A percentile compares a stretch with the other conserved stretches of the same genome.
These are phyloP conservation scores for Boloria selene DNA, from an alignment of 2,888 invertebrate species.

Conservation along the genomic window DNA sequence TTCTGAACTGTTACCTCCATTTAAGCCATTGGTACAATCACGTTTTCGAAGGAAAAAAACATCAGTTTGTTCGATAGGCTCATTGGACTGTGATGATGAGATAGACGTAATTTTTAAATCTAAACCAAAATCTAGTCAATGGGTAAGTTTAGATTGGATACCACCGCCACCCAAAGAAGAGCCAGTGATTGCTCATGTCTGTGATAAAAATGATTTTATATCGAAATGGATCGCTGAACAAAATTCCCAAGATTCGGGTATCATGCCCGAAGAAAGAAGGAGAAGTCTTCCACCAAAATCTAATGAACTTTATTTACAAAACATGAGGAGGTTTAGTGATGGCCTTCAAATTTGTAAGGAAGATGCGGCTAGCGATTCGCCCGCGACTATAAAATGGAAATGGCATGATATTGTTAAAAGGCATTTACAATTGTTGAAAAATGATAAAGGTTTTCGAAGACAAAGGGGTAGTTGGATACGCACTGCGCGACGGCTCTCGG, in stretches of 20 bases:
- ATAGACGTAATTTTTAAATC: conserved; percentile 81
- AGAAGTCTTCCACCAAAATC: conserved; percentile 79
- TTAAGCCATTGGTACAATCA: conserved; percentile 65
- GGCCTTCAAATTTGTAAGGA: conserved; percentile 79
- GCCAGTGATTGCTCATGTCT: conserved; percentile 76
- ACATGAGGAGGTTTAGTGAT: conserved; percentile 78
- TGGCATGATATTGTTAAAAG: conserved; percentile 80
- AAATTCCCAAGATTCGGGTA: conserved; percentile 70
- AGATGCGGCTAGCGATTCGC: conserved; percentile 78
- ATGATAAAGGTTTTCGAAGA: conserved; percentile 73
- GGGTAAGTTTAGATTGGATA: conserved; percentile 82
- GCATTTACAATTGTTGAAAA: conserved; percentile 74
- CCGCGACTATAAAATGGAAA: conserved; percentile 77
- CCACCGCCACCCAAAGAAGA: conserved; percentile 77
- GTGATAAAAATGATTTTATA: conserved; percentile 81
- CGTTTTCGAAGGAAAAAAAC: conserved; percentile 77
- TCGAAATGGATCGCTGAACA: conserved; percentile 81
- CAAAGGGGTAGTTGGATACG: conserved; percentile 78
- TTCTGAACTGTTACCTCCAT: conserved; percentile 62
- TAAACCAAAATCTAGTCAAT: conserved; percentile 82
- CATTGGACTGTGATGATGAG: conserved; percentile 79
- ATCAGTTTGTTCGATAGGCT: conserved; percentile 79
- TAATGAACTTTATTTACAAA: conserved; percentile 76
- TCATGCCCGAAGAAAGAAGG: conserved; percentile 73
- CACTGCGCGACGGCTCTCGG: conserved; percentile 71